These are phyloP conservation scores for Condylostylus longicornis DNA, from an alignment of 1,140 invertebrate species.

Conservation along the genomic window DNA sequence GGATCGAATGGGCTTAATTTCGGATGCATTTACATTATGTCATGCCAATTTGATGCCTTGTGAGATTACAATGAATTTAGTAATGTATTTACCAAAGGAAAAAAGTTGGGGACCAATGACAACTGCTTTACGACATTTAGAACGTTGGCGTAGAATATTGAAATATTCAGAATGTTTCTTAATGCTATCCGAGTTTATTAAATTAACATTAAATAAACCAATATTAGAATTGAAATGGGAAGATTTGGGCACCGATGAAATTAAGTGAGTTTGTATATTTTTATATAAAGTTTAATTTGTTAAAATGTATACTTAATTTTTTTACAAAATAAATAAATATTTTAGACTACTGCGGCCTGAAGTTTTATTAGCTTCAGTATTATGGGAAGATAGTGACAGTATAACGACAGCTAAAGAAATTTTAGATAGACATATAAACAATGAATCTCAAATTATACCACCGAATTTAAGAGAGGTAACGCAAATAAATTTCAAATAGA, in stretches of 20 bases:
- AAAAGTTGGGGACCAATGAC: slow-evolving; percentile 59
- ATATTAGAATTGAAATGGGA: slow-evolving; percentile 48
- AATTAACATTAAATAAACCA: slow-evolving; percentile 43
- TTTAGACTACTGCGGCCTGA: slow-evolving; percentile 24
- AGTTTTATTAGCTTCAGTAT: slow-evolving; percentile 24
- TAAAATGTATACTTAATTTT: background rate
- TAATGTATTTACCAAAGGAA: slow-evolving; percentile 55
- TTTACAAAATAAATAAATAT: background rate
- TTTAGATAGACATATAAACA: slow-evolving; percentile 26
- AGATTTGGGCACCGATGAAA: slow-evolving; percentile 49
- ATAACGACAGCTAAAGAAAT: slow-evolving; percentile 29
- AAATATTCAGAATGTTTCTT: slow-evolving; percentile 49
- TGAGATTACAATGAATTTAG: slow-evolving; percentile 48
- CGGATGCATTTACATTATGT: slow-evolving; percentile 58
- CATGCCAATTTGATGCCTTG: slow-evolving; percentile 54
- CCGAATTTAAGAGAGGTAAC: slow-evolving; percentile 29
- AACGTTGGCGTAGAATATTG: slow-evolving; percentile 51
- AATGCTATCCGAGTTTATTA: slow-evolving; percentile 46
- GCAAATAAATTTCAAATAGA: background rate
- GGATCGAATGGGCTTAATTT: slow-evolving; percentile 55
- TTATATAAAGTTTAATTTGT: background rate
- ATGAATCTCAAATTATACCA: slow-evolving; percentile 22
- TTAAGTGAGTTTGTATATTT: slow-evolving; percentile 37
- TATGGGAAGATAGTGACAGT: slow-evolving; percentile 30
- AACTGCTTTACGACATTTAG: slow-evolving; percentile 50